phyloP scores from a whole-genome alignment of 2,797 vertebrate species.

The Manis javanica region DNA sequence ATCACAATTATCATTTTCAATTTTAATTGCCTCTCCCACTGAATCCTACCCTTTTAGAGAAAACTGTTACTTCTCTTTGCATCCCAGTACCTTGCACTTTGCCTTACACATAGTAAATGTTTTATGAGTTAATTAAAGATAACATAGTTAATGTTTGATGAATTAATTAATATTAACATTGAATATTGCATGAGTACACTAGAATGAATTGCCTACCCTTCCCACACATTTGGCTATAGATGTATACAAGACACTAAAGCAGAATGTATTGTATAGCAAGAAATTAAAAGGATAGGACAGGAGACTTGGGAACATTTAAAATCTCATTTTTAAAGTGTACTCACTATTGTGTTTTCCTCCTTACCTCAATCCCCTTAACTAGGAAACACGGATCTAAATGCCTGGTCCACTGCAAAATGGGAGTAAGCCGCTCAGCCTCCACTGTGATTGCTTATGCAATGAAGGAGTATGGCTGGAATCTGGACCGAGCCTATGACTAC shows the following conservation, averaged over 20 bases:
- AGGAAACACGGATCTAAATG: conserved; percentile 98
- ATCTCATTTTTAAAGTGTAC: background rate
- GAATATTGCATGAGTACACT: background rate
- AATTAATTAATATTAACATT: conserved; percentile 46
- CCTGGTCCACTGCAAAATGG: conserved; percentile 99
- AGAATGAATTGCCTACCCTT: background rate
- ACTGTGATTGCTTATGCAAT: conserved; percentile 99
- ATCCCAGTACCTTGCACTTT: background rate
- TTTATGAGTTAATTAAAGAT: background rate
- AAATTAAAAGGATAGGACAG: background rate
- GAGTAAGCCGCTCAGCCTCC: conserved; percentile 97
- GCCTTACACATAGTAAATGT: conserved; percentile 18
- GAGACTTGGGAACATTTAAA: conserved; percentile 32
- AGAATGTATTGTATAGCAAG: background rate
- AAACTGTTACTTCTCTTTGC: conserved; percentile 30
- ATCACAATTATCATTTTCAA: background rate
- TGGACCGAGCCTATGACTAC: conserved; percentile 94
- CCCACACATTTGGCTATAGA: background rate
- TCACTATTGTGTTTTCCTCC: background rate
- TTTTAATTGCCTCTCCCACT: conserved; percentile 3
- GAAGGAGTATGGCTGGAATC: conserved; percentile 99
- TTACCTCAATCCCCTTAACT: conserved; percentile 17
- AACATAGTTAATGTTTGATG: conserved; percentile 30
- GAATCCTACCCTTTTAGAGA: conserved; percentile 18
- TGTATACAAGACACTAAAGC: background rate